Conservation (phyloP, 2,888 invertebrate genomes). For the Corbicula japonica region DNA sequence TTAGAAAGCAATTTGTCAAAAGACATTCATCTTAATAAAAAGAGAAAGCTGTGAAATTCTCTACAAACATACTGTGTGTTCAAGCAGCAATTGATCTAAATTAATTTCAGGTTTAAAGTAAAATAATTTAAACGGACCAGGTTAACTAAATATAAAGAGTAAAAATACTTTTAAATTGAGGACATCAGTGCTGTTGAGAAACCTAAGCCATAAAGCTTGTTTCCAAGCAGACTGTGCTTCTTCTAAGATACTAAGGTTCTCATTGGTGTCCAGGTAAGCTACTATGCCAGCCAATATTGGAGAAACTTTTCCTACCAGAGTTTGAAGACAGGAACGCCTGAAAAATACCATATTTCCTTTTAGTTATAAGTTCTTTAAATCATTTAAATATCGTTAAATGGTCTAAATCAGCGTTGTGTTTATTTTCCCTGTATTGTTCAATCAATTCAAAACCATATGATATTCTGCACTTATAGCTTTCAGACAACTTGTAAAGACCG, state of each 20-base stretch:
- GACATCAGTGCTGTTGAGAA: conserved; percentile 69
- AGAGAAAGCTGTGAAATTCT: background rate
- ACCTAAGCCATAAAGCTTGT: conserved; percentile 73
- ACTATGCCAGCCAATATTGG: conserved; percentile 81
- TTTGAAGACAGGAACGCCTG: conserved; percentile 76
- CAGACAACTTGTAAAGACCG: too few relatives aligned
- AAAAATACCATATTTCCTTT: conserved; percentile 18
- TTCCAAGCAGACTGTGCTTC: conserved; percentile 66
- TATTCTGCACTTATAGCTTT: too few relatives aligned
- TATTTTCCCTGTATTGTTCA: too few relatives aligned
- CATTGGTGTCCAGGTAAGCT: conserved; percentile 80
- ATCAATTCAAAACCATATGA: background rate
- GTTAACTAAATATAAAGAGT: background rate
- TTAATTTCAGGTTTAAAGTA: background rate
- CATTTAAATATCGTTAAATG: too few relatives aligned
- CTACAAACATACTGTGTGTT: background rate
- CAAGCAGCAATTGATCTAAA: background rate
- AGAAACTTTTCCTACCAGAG: conserved; percentile 77
- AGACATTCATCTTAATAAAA: too few relatives aligned
- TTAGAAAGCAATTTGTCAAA: too few relatives aligned
- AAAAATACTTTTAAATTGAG: conserved; percentile 55
- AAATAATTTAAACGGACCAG: background rate
- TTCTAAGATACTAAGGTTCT: conserved; percentile 77
- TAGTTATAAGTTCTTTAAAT: too few relatives aligned
- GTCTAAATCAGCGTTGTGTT: too few relatives aligned